A percentile compares a stretch with the other conserved stretches of the same genome.
Evolutionary conservation across 2,888 invertebrate genomes (phyloP).

Genomic region (Arrhopalites spinosus): DNA sequence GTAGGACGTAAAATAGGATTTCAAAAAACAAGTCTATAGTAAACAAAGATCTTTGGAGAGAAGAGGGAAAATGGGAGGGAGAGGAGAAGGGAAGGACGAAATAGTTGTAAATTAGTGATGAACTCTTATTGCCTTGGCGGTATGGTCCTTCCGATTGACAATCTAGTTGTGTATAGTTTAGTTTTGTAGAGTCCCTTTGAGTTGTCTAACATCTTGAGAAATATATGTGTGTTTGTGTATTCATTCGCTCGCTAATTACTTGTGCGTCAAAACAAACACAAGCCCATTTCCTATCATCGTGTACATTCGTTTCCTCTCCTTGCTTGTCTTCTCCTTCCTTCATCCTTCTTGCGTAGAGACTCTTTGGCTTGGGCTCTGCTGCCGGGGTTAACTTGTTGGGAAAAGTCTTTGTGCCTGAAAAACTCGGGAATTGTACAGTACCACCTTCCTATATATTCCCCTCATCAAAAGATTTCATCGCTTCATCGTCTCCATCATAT

Average conservation of each 20-base stretch:
- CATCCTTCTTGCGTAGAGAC: no score
- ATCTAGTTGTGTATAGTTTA: slow-evolving; percentile 4
- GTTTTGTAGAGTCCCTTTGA: slow-evolving; percentile 14
- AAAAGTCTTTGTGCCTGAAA: slow-evolving; percentile 25
- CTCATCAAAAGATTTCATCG: slow-evolving; percentile 34
- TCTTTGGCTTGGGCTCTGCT: neutral
- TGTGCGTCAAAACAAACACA: slow-evolving; percentile 50
- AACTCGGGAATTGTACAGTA: slow-evolving; percentile 18
- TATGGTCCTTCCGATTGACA: neutral
- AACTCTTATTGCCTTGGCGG: no score
- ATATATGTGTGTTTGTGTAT: slow-evolving; percentile 18
- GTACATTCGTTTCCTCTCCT: neutral
- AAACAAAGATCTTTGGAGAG: neutral
- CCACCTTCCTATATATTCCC: slow-evolving; percentile 21
- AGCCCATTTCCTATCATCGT: slow-evolving; percentile 39
- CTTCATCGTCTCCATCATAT: slow-evolving; percentile 34
- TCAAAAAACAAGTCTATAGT: neutral
- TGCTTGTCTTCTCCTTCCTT: neutral
- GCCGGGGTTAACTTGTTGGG: neutral
- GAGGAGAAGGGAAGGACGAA: no score
- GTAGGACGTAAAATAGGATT: no score
- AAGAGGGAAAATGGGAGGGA: no score
- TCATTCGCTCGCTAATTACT: slow-evolving; percentile 48
- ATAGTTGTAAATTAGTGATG: no score
- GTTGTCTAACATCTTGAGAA: slow-evolving; percentile 11